Evolutionary conservation across 2,888 invertebrate species (phyloP).

Genomic region (Heliconius charithonia): DNA sequence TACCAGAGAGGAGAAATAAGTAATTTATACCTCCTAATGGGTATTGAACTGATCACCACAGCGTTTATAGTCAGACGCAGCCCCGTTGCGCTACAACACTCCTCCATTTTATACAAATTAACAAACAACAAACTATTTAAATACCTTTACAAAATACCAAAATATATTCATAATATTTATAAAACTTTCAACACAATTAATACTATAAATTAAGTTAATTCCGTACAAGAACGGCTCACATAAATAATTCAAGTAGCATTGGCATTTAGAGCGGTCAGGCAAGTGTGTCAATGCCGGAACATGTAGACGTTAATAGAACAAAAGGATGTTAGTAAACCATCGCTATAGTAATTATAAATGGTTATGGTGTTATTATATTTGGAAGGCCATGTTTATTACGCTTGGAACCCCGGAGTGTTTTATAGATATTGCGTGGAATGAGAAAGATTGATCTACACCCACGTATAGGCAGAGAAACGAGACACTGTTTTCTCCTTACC

Average conservation of each 20-base stretch:
- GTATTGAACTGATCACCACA: too few species aligned
- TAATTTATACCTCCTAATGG: too few species aligned
- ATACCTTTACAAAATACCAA: not conserved
- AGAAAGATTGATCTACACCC: too few species aligned
- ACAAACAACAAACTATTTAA: not conserved
- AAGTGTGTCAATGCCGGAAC: conserved; percentile 41
- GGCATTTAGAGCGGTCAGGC: conserved; percentile 40
- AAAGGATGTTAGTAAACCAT: conserved; percentile 24
- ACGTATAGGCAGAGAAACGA: too few species aligned
- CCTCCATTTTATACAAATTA: not conserved
- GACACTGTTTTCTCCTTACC: too few species aligned
- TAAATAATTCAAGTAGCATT: conserved; percentile 18
- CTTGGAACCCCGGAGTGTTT: not conserved
- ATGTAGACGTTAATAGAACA: conserved; percentile 15
- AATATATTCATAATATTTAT: not conserved
- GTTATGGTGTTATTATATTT: conserved; percentile 1
- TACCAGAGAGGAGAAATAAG: too few species aligned
- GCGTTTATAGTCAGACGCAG: too few species aligned
- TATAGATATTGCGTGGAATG: not conserved
- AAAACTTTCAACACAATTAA: not conserved
- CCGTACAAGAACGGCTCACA: conserved; percentile 7
- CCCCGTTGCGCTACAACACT: too few species aligned
- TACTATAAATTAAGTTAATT: conserved; percentile 17
- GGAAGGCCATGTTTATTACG: not conserved
- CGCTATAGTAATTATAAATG: not conserved